A percentile compares a stretch with the other conserved stretches of the same genome.
Conservation (phyloP, 2,797 vertebrate genomes). For the Leucoraja ocellata region DNA sequence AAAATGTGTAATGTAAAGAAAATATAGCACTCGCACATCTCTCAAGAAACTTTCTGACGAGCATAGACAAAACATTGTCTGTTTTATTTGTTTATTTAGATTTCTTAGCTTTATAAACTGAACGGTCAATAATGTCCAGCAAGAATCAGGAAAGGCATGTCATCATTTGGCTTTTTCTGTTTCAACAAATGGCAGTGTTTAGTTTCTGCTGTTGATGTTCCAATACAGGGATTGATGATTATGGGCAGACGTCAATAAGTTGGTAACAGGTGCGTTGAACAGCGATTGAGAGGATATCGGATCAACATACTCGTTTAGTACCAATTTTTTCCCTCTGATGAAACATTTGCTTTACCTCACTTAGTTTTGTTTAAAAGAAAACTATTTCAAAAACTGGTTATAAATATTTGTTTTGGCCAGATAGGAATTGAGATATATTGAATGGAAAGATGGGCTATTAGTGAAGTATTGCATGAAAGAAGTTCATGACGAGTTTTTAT, state of each 20-base stretch:
- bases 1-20: not conserved
- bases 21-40: not conserved
- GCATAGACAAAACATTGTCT: not conserved
- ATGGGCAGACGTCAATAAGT: not conserved
- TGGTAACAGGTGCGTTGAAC: conserved; percentile 3
- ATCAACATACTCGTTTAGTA: not conserved
- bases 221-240: not conserved
- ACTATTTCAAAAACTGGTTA: not conserved
- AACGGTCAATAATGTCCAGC: not conserved
- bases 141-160: not conserved
- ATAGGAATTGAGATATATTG: not conserved
- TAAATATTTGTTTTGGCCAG: not conserved
- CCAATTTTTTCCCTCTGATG: too few species aligned
- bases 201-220: not conserved
- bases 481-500: not conserved
- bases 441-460: not conserved
- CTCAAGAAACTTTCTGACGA: not conserved
- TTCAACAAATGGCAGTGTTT: not conserved
- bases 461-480: not conserved
- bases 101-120: not conserved
- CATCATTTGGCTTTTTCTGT: not conserved
- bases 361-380: not conserved
- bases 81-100: not conserved
- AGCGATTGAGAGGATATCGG: not conserved
- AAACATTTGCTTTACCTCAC: not conserved